phyloP scores from a whole-genome alignment of 2,888 invertebrate species.

The Cephus rjabovi region DNA sequence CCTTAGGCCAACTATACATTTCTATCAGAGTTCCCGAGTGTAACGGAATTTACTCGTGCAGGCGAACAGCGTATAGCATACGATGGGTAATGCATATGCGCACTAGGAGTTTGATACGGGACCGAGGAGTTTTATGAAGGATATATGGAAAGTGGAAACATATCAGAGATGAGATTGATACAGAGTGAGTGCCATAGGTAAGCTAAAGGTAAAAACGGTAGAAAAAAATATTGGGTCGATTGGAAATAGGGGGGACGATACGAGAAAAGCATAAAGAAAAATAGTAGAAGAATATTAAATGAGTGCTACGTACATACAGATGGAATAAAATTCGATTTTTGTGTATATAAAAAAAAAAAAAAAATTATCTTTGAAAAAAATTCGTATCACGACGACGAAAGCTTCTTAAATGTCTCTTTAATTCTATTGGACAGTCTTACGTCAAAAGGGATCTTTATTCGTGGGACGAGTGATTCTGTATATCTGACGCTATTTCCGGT shows the following conservation, averaged over 20 bases:
- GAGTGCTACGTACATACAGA: neutral
- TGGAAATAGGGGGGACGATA: neutral
- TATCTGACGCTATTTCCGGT: neutral
- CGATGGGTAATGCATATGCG: neutral
- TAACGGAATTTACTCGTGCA: neutral
- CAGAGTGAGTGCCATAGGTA: neutral
- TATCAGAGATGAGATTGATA: neutral
- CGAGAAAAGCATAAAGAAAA: neutral
- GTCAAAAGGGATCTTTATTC: no score
- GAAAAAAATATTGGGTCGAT: neutral
- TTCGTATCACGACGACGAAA: neutral
- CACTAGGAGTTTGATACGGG: neutral
- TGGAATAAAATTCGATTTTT: neutral
- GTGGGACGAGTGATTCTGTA: neutral
- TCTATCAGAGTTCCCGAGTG: neutral
- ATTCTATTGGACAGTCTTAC: neutral
- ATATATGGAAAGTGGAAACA: neutral
- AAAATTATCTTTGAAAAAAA: neutral
- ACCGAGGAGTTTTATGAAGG: neutral
- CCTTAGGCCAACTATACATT: neutral
- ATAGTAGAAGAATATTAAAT: neutral
- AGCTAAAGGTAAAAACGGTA: neutral
- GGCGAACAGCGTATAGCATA: neutral
- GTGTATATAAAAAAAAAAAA: neutral
- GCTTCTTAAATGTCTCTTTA: neutral